phyloP scores from a whole-genome alignment of 35 echinoderm and acorn worm genomes.

The Anneissia japonica region DNA sequence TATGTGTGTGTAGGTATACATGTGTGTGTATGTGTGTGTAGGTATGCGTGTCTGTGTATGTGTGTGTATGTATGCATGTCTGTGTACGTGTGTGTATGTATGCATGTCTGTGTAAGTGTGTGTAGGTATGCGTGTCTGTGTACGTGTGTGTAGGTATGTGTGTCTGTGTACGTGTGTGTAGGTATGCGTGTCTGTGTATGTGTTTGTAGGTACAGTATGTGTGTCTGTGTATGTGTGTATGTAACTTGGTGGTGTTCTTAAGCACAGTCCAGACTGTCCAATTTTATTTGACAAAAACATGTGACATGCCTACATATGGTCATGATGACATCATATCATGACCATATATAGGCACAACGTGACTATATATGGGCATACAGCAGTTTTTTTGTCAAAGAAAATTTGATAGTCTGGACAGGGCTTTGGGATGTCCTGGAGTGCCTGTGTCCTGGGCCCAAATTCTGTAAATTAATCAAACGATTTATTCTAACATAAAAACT shows the following conservation, averaged over 20 bases:
- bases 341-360: too few species aligned
- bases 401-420: too few species aligned
- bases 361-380: too few species aligned
- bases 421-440: too few species aligned
- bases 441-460: too few species aligned
- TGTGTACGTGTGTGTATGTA: not conserved
- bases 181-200: not conserved
- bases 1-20: not conserved
- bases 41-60: not conserved
- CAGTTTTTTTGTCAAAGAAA: too few species aligned
- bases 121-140: not conserved
- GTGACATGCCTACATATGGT: too few species aligned
- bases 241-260: not conserved
- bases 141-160: not conserved
- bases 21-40: slow-evolving; percentile 1
- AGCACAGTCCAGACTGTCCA: too few species aligned
- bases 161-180: not conserved
- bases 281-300: too few species aligned
- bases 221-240: not conserved
- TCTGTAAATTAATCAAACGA: too few species aligned
- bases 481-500: too few species aligned
- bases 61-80: not conserved
- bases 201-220: not conserved
- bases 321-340: too few species aligned
- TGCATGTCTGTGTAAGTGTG: slow-evolving; percentile 1